Evolutionary conservation across 2,888 invertebrate genomes (phyloP), one percentile per base, ranked within the genome.

Genomic region (Lithosia quadra): DNA sequence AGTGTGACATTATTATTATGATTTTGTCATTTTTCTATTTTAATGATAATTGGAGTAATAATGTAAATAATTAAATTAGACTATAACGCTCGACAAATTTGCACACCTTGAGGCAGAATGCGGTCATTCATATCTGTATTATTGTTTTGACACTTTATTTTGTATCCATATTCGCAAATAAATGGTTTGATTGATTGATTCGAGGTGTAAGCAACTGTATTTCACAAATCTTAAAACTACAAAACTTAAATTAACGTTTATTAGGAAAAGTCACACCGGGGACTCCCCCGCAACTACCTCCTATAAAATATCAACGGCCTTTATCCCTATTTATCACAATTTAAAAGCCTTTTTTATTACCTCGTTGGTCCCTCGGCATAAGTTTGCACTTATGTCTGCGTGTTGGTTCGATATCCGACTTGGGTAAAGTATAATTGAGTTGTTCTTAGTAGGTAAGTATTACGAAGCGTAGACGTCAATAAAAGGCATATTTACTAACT

Each of bases 301-400:
- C 49, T 49, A 49, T 49, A 49, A 49, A 49, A 49, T 49, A 49
- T n/a, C 49, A 49, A n/a, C 49, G 49, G 7, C 49, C 9, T 49
- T 58, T 58, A 28, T 24, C 57, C 28, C 28, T 57, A 57, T 28
- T 15, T 28, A 58, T 24, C 33, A 33, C 58, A 58, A 58, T 58
- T 58, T 58, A 28, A 58, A 28, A 58, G 33, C 33, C 22, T 58
- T 58, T 57, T 33, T 33, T 24, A 28, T 58, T 33, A 24, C 58
- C 33, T 58, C 33, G 58, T 33, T 58, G 58, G 49, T 49, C 49
- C 49, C 49, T n/a, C 18, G 49, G 49, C 49, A 49, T 49, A 49
- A 49, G 49, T n/a, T 49, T 49, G 49, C 49, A 49, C 49, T 49
- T 49, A 49, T 49, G 49, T 49, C 49, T 5, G 49, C 49, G 8